Base-by-base conservation (phyloP, 92 coral and sea anemone genomes). In the Galaxea fascicularis region DNA sequence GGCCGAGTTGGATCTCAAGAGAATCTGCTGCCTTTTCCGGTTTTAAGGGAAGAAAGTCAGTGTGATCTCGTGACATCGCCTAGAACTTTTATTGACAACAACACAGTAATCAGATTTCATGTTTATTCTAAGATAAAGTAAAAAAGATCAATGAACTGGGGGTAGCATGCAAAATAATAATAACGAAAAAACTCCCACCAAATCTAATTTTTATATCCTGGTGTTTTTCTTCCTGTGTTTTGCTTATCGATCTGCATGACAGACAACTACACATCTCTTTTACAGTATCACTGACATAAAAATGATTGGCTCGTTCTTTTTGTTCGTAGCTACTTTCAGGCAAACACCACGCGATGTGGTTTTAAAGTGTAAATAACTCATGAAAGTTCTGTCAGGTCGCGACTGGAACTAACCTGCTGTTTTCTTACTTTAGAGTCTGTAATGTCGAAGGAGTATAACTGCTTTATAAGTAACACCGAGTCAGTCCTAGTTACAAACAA, bases 91-190 rank as follows among this genome's bases (percentile, higher is more conserved):
- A 58, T 39, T 51, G 63, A 52, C 45, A 49, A 65, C 75, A 65
- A 79, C 66, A 66, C 51, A 52, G 84, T 52, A 51, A 52, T 79
- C 74, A 79, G 84, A 52, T 79, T 79, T 79, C 84, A 79, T 52
- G 84, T 79, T 66, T 51, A 28, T 67, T 47, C 65, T 52, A 14
- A 67, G 52, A 41, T 79, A 57, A 65, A 65, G 74, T 63, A 65
- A 25, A 47, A 78, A 79, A 24, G 73, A 46, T 65, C 25, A 65
- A 51, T 31, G 26, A 18, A 64, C 41, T 1, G 59, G 78, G 72
- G 57, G 44, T 31, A 17, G 13, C n/a, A 17, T 8, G 4, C 9
- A 31, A 67, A 67, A 57, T 53, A 74, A 63, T 10, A 20, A 41
- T 0, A 35, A 31, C 47, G 58, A 39, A 57, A 78, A 78, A 28